phyloP scores from a whole-genome alignment of 2,113 vertebrate genomes.

The Elephantulus edwardii region DNA sequence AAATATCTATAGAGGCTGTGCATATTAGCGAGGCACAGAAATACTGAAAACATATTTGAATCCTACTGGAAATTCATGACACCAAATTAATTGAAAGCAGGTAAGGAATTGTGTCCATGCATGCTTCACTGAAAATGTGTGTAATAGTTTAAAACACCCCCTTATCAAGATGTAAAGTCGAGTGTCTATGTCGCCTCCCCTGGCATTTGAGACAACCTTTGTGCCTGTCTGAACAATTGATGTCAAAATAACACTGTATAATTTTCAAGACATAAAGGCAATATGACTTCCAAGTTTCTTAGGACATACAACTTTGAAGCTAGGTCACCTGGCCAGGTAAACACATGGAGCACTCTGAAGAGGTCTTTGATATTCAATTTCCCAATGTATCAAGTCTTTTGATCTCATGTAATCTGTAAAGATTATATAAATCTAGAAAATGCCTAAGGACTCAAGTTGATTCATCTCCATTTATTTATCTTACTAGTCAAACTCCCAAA shows the following conservation, averaged over 20 bases:
- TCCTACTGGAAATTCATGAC: slow-evolving; percentile 45
- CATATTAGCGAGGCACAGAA: slow-evolving; percentile 39
- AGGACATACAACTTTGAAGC: not conserved
- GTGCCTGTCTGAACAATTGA: not conserved
- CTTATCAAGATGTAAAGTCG: not conserved
- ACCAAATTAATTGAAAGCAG: slow-evolving; percentile 37
- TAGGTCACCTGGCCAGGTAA: not conserved
- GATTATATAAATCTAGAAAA: not conserved
- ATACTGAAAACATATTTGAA: slow-evolving; percentile 28
- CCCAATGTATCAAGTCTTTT: too few relatives aligned
- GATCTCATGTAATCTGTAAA: too few relatives aligned
- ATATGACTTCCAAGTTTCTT: not conserved
- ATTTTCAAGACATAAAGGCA: not conserved
- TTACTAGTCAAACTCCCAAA: not conserved
- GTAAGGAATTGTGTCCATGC: not conserved
- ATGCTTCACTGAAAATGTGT: not conserved
- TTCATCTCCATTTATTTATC: rapidly evolving
- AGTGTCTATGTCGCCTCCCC: not conserved
- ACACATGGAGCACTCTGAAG: too few relatives aligned
- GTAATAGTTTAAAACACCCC: not conserved
- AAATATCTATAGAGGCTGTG: slow-evolving; percentile 55
- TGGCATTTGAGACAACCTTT: not conserved
- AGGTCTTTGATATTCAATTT: too few relatives aligned
- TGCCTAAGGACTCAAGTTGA: rapidly evolving
- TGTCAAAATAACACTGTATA: not conserved